phyloP scores from a whole-genome alignment of 2,797 vertebrate genomes.

The Pagetopsis macropterus region DNA sequence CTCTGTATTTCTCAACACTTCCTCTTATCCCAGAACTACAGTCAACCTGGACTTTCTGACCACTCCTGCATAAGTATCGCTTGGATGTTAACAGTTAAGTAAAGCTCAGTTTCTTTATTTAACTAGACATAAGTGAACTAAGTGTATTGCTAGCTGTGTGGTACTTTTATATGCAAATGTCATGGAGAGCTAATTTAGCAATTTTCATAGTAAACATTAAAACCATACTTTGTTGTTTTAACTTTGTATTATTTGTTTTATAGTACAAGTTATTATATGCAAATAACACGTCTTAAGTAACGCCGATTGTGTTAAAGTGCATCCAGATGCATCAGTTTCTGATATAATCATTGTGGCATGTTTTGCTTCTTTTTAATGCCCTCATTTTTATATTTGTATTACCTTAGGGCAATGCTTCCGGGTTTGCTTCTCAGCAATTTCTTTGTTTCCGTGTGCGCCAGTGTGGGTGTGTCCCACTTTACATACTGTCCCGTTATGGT shows the following conservation, averaged over 20 bases:
- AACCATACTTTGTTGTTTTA: too few species aligned
- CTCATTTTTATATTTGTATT: neutral
- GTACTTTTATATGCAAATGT: neutral
- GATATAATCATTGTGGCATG: neutral
- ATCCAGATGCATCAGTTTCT: neutral
- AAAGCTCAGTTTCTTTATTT: neutral
- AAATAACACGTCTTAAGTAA: too few species aligned
- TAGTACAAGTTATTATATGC: too few species aligned
- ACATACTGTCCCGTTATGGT: neutral
- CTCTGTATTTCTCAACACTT: rapidly evolving
- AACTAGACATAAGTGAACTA: neutral
- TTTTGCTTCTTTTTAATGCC: neutral
- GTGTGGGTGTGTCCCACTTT: neutral
- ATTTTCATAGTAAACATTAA: too few species aligned
- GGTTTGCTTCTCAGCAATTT: neutral
- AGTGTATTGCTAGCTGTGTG: neutral
- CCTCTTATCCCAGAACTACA: rapidly evolving
- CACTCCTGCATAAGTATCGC: rapidly evolving
- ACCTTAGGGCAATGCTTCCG: neutral
- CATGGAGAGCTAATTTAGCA: neutral
- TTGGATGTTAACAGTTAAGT: neutral
- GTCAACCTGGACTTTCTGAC: rapidly evolving
- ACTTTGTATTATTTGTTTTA: too few species aligned
- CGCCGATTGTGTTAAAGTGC: too few species aligned
- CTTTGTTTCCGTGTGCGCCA: neutral